These are phyloP conservation scores for Paragorgia papillata DNA, from an alignment of 92 coral and sea anemone species.

Conservation along the genomic window DNA sequence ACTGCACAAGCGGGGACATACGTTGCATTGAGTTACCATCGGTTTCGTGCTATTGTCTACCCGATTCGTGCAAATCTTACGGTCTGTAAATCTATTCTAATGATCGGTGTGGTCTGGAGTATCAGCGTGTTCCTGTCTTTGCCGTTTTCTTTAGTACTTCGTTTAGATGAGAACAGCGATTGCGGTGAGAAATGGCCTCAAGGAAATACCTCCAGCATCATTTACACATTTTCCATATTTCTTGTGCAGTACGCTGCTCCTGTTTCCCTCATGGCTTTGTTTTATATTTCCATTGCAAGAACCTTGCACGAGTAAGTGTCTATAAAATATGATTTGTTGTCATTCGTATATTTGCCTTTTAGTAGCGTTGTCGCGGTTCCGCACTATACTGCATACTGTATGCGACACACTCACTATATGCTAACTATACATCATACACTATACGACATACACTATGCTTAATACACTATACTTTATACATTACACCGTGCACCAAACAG, in stretches of 20 bases:
- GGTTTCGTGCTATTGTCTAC: constrained; percentile 48
- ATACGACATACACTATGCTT: too few relatives aligned
- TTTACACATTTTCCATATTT: constrained; percentile 35
- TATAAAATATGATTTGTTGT: background rate
- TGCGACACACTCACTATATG: too few relatives aligned
- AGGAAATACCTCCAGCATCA: background rate
- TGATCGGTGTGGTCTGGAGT: constrained; percentile 22
- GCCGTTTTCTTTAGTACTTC: constrained; percentile 8
- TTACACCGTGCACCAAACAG: too few relatives aligned
- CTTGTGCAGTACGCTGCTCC: constrained; percentile 37
- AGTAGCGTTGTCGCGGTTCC: too few relatives aligned
- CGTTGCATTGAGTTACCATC: constrained; percentile 77
- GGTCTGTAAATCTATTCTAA: constrained; percentile 27
- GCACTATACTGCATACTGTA: too few relatives aligned
- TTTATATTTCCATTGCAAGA: constrained; percentile 29
- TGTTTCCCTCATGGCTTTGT: constrained; percentile 19
- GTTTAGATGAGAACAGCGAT: background rate
- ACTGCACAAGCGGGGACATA: constrained; percentile 82
- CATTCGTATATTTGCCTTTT: too few relatives aligned
- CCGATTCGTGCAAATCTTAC: constrained; percentile 40
- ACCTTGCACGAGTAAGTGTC: constrained; percentile 36
- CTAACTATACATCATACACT: too few relatives aligned
- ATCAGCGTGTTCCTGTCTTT: constrained; percentile 13
- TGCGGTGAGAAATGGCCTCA: constrained; percentile 20
- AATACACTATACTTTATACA: too few relatives aligned